phyloP scores from a whole-genome alignment of 2,888 invertebrate genomes.

The Stenodema calcarata region DNA sequence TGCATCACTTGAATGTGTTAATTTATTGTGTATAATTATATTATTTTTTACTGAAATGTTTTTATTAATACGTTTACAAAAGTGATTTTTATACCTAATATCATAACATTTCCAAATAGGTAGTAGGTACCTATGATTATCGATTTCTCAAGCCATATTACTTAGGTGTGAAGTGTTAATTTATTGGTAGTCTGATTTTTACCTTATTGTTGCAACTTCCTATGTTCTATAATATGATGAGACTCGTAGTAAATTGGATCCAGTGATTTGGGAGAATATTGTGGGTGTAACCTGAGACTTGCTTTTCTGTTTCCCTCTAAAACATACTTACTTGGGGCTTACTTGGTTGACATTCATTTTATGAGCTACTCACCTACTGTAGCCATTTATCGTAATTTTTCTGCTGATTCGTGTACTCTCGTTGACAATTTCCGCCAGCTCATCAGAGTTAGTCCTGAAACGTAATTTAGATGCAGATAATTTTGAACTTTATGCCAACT shows the following conservation, averaged over 20 bases:
- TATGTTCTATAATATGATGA: neutral
- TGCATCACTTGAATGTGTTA: constrained; percentile 39
- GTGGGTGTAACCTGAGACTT: too few relatives aligned
- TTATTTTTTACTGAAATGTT: constrained; percentile 43
- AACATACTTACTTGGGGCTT: too few relatives aligned
- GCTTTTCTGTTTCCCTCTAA: too few relatives aligned
- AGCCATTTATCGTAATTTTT: neutral
- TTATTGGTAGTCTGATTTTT: neutral
- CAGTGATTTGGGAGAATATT: too few relatives aligned
- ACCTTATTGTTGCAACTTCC: neutral
- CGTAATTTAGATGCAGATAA: neutral
- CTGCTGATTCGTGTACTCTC: too few relatives aligned
- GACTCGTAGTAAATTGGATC: neutral
- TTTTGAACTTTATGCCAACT: neutral
- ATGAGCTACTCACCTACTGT: neutral
- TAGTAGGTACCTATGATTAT: neutral
- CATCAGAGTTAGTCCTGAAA: neutral
- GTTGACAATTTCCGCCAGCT: too few relatives aligned
- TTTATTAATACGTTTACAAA: constrained; percentile 34
- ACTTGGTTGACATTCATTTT: neutral
- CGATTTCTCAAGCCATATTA: neutral
- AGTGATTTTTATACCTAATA: constrained; percentile 40
- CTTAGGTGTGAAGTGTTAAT: neutral
- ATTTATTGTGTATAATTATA: constrained; percentile 38
- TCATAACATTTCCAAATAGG: constrained; percentile 34